Percentiles rank a stretch among this genome's conserved stretches.
Conservation (phyloP, 2,888 invertebrate genomes). For the Pasiphila rectangulata region DNA sequence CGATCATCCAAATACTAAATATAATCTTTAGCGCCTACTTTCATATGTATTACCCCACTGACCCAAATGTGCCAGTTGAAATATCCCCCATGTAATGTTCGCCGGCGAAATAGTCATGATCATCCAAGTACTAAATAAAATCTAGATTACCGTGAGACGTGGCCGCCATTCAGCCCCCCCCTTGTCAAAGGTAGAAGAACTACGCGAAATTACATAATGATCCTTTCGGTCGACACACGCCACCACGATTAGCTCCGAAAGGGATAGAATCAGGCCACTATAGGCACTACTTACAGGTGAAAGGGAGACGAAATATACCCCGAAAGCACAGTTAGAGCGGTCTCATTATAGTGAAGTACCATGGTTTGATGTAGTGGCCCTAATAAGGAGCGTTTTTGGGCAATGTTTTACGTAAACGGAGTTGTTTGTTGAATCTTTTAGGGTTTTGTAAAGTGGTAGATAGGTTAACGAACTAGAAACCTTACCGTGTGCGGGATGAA, state of each 20-base stretch:
- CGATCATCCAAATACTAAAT: too few species aligned
- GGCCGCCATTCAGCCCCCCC: slow-evolving; percentile 20
- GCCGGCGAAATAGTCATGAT: background rate
- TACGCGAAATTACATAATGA: slow-evolving; percentile 50
- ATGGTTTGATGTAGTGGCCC: slow-evolving; percentile 29
- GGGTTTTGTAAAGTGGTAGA: slow-evolving; percentile 3
- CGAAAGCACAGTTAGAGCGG: slow-evolving; percentile 19
- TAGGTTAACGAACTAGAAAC: slow-evolving; percentile 1
- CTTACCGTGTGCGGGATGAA: background rate
- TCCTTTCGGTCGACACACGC: slow-evolving; percentile 39
- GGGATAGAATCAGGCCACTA: slow-evolving; percentile 23
- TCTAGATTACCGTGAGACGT: slow-evolving; percentile 25
- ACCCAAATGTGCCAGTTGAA: background rate
- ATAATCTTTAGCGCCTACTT: background rate
- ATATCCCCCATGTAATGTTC: background rate
- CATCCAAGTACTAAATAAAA: slow-evolving; percentile 14
- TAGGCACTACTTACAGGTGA: background rate
- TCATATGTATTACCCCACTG: background rate
- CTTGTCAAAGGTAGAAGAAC: slow-evolving; percentile 32
- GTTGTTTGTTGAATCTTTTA: slow-evolving; percentile 10
- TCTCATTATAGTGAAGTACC: slow-evolving; percentile 29
- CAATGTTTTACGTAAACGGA: slow-evolving; percentile 13
- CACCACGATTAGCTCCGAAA: slow-evolving; percentile 36
- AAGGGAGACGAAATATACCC: slow-evolving; percentile 13
- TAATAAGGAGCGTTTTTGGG: slow-evolving; percentile 26